Percentiles rank a stretch among this genome's conserved stretches.
phyloP scores from a whole-genome alignment of 37 sponge, comb jelly and placozoan genomes.

The Corticium candelabrum region DNA sequence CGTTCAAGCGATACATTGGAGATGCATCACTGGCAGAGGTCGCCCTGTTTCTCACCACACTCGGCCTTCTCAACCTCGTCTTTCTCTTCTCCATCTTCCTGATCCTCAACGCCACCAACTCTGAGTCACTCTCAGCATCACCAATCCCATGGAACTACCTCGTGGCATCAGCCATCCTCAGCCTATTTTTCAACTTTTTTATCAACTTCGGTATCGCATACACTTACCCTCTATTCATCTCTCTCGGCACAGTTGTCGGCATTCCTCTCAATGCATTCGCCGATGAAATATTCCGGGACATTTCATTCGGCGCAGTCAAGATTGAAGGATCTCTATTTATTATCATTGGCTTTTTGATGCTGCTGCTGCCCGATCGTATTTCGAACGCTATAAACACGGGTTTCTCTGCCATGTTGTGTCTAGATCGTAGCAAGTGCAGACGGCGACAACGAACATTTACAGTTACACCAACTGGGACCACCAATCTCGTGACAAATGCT shows the following conservation, averaged over 20 bases:
- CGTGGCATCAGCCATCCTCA: conserved; percentile 29
- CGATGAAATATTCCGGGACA: conserved; percentile 37
- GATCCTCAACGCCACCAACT: conserved; percentile 30
- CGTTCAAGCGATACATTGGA: conserved; percentile 53
- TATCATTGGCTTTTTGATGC: background rate
- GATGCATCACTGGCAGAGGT: conserved; percentile 75
- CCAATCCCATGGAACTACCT: conserved; percentile 59
- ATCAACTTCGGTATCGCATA: conserved; percentile 89
- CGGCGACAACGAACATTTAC: too few relatives aligned
- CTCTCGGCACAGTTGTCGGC: conserved; percentile 76
- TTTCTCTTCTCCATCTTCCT: conserved; percentile 57
- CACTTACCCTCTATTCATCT: conserved; percentile 85
- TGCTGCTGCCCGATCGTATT: background rate
- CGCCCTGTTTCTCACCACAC: conserved; percentile 54
- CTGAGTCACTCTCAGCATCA: conserved; percentile 31
- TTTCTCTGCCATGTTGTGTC: background rate
- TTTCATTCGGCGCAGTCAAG: conserved; percentile 7
- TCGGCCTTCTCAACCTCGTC: conserved; percentile 58
- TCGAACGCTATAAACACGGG: background rate
- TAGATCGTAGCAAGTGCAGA: background rate
- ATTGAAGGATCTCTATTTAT: background rate
- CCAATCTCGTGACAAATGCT: too few relatives aligned
- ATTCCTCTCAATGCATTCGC: conserved; percentile 76
- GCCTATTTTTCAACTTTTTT: conserved; percentile 64
- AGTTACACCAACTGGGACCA: too few relatives aligned